phyloP scores from a whole-genome alignment of 1,140 invertebrate genomes.

The Penaeus indicus region DNA sequence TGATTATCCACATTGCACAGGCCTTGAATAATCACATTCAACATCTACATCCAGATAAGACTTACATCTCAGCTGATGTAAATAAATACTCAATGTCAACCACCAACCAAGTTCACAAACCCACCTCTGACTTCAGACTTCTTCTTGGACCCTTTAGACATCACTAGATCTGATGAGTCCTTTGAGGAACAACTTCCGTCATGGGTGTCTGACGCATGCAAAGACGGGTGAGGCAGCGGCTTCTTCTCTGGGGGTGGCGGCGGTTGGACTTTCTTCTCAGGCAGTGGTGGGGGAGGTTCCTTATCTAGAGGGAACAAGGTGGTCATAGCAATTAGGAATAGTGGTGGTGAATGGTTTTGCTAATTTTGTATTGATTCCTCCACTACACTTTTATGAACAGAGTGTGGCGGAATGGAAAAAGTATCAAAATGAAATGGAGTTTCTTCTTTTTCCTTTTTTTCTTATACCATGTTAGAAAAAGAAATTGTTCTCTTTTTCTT shows the following conservation, averaged over 20 bases:
- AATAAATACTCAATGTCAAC: conserved; percentile 62
- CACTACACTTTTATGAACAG: no score
- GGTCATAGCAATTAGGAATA: background rate
- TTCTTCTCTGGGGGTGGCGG: conserved; percentile 70
- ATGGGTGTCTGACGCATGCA: conserved; percentile 34
- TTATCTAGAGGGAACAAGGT: conserved; percentile 53
- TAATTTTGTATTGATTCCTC: no score
- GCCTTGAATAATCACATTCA: conserved; percentile 13
- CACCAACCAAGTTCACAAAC: background rate
- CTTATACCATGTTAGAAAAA: no score
- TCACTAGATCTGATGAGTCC: background rate
- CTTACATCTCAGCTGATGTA: no score
- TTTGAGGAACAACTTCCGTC: conserved; percentile 24
- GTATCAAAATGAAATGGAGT: no score
- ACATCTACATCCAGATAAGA: no score
- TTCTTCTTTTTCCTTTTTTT: no score
- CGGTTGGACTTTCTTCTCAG: conserved; percentile 70
- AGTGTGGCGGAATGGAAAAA: no score
- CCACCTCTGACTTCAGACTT: conserved; percentile 38
- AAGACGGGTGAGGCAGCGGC: conserved; percentile 30
- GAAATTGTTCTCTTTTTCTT: no score
- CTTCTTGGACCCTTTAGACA: conserved; percentile 25
- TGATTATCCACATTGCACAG: conserved; percentile 19
- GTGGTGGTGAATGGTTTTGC: background rate
- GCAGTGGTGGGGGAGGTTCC: conserved; percentile 67